These are phyloP conservation scores for Drosophila subsilvestris DNA, from an alignment of 2,888 invertebrate genomes.

Conservation along the genomic window DNA sequence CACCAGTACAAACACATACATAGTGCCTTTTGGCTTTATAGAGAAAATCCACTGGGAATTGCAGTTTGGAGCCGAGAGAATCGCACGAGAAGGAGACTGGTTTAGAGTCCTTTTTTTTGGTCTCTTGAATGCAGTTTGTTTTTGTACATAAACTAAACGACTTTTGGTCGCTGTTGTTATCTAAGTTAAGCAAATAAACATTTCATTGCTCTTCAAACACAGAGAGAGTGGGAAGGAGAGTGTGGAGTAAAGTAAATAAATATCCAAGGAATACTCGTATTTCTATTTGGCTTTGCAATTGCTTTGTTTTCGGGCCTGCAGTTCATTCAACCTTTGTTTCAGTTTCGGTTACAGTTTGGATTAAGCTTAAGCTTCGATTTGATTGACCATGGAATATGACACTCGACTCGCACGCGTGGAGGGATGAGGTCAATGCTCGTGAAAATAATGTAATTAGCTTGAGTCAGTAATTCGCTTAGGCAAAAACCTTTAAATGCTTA, in stretches of 20 bases:
- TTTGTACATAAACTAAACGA: slow-evolving; percentile 61
- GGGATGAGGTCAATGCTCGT: neutral
- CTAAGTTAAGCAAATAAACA: slow-evolving; percentile 66
- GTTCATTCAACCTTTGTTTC: neutral
- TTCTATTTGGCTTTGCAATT: neutral
- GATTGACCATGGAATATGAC: neutral
- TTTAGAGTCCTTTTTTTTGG: neutral
- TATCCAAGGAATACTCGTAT: neutral
- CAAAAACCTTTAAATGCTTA: neutral
- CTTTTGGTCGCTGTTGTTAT: slow-evolving; percentile 57
- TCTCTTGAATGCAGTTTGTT: slow-evolving; percentile 14
- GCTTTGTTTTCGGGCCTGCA: neutral
- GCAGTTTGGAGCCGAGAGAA: slow-evolving; percentile 50
- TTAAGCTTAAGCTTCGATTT: neutral
- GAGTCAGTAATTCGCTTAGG: neutral
- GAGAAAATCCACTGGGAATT: slow-evolving; percentile 46
- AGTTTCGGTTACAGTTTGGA: neutral
- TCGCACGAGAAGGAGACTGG: neutral
- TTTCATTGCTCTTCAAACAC: slow-evolving; percentile 7
- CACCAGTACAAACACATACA: slow-evolving; percentile 8
- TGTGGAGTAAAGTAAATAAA: neutral
- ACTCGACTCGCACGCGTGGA: neutral
- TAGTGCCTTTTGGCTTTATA: slow-evolving; percentile 52
- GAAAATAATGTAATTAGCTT: neutral
- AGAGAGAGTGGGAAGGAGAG: neutral